Conservation (phyloP, 2,797 vertebrate genomes). For the Esox masquinongy region DNA sequence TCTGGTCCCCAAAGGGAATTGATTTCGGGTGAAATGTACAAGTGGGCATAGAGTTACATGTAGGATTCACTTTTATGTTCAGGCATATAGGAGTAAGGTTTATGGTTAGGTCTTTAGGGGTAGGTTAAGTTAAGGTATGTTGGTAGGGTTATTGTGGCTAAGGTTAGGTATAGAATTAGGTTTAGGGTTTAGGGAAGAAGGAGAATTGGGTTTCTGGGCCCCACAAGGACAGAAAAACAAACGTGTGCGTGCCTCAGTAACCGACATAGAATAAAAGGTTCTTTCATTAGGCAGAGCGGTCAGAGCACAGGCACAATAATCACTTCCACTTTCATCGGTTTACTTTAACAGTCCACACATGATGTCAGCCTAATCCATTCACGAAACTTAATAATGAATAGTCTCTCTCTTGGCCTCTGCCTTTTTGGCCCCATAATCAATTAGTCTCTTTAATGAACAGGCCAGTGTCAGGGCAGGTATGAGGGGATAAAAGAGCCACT, state of each 20-base stretch:
- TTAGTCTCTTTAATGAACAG: constrained; percentile 66
- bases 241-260: background rate
- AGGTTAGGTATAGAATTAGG: no score
- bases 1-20: no score
- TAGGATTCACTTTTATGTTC: no score
- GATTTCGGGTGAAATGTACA: no score
- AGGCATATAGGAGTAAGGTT: no score
- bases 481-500: constrained; percentile 3
- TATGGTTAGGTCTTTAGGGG: no score
- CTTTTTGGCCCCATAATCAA: constrained; percentile 61
- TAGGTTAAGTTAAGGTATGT: no score
- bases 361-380: constrained; percentile 74
- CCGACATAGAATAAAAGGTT: background rate
- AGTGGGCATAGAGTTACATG: no score
- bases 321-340: constrained; percentile 64
- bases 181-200: no score
- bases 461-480: constrained; percentile 44
- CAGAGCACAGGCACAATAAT: constrained; percentile 57
- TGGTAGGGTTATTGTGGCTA: no score
- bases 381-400: constrained; percentile 77
- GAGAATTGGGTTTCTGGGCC: no score
- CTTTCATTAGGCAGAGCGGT: constrained; percentile 41
- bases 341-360: constrained; percentile 67
- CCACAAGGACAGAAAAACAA: no score
- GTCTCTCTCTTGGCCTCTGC: constrained; percentile 51